A percentile compares a stretch with the other conserved stretches of the same genome.
Evolutionary conservation across 1,140 invertebrate species (phyloP).

Genomic region (Drosophila seguyi): DNA sequence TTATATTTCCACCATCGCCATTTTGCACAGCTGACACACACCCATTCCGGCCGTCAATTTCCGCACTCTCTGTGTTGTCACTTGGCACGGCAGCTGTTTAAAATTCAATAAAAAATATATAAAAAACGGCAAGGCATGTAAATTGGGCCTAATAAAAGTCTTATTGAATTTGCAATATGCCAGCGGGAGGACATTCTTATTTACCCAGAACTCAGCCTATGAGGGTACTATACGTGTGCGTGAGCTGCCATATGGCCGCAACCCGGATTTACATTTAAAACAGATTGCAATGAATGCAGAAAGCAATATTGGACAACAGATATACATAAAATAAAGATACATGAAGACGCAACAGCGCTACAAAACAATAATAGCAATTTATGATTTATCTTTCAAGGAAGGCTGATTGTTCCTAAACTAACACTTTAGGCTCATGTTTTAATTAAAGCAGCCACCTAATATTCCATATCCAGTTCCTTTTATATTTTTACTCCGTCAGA

Average conservation of each 20-base stretch:
- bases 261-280: conserved; percentile 39
- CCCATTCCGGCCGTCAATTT: conserved; percentile 43
- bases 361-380: background rate
- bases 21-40: conserved; percentile 70
- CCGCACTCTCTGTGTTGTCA: conserved; percentile 51
- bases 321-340: background rate
- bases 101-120: conserved; percentile 76
- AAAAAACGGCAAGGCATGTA: conserved; percentile 63
- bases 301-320: background rate
- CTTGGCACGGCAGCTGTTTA: conserved; percentile 72
- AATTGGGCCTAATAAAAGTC: conserved; percentile 79
- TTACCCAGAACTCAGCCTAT: conserved; percentile 1
- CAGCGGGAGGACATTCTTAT: conserved; percentile 44
- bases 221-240: background rate
- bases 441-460: background rate
- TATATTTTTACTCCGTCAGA: background rate
- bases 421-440: background rate
- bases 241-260: background rate
- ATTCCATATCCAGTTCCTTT: background rate
- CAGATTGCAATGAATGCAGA: conserved; percentile 22
- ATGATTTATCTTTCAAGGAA: background rate
- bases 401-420: background rate
- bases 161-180: conserved; percentile 67
- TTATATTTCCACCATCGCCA: conserved; percentile 56
- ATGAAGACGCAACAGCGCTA: background rate